Percentiles rank a stretch among this genome's conserved stretches.
Conservation (phyloP, 2,888 invertebrate genomes). For the Sussaba pulchella region DNA sequence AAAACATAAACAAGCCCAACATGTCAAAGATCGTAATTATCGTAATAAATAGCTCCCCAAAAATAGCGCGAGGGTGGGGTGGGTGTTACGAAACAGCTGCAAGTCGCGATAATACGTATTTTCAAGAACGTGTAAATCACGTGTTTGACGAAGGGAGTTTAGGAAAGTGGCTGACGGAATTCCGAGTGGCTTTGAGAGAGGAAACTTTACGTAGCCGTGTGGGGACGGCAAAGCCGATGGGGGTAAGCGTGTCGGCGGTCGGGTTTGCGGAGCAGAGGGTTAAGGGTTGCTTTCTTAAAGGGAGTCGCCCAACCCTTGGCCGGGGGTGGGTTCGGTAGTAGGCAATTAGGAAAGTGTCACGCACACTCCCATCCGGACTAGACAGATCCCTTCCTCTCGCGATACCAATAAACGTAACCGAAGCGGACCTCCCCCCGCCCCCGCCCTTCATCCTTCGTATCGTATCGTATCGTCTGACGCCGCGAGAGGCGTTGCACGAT, state of each 20-base stretch:
- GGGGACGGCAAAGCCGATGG: conserved; percentile 55
- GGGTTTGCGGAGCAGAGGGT: conserved; percentile 49
- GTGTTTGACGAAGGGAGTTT: conserved; percentile 16
- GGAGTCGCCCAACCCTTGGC: too few relatives aligned
- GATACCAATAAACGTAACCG: conserved; percentile 44
- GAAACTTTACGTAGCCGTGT: conserved; percentile 24
- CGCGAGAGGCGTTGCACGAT: conserved; percentile 45
- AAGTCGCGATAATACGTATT: background rate
- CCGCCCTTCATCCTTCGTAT: too few relatives aligned
- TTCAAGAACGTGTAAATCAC: background rate
- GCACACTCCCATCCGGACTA: conserved; percentile 78
- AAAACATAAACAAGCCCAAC: too few relatives aligned
- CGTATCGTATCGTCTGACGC: conserved; percentile 53
- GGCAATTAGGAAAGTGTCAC: conserved; percentile 84
- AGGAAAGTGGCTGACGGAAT: conserved; percentile 41
- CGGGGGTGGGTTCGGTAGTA: conserved; percentile 61
- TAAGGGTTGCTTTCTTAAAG: conserved; percentile 81
- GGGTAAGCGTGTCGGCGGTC: conserved; percentile 44
- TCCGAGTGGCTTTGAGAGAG: conserved; percentile 34
- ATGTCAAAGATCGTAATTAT: conserved; percentile 1
- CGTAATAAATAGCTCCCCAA: background rate
- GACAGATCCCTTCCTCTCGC: conserved; percentile 70
- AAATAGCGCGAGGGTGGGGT: too few relatives aligned
- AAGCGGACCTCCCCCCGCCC: too few relatives aligned
- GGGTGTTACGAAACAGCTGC: too few relatives aligned